Evolutionary conservation across 2,888 invertebrate genomes (phyloP), one percentile per base, ranked within the genome.

Genomic region (Augochlorella aurata): DNA sequence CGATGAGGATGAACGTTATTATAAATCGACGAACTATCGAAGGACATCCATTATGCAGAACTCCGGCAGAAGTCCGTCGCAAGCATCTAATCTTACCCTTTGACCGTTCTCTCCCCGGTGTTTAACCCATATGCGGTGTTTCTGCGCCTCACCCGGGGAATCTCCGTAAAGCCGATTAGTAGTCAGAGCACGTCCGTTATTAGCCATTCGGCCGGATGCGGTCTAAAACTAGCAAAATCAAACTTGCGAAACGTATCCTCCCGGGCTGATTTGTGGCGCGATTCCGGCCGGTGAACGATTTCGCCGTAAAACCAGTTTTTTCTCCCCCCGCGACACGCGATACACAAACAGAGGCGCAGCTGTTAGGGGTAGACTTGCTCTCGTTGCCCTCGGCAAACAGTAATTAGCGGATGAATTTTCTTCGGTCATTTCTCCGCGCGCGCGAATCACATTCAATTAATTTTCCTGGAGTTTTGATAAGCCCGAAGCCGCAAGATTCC

Each of bases 111-210:
- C 77, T n/a, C 47, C 21, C 52, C 50, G 45, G 72, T 79, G 77
- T 85, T 86, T 85, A 85, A 77, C 81, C 70, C 63, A 68, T 82
- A 79, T 73, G 81, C 80, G 78, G 65, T 79, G 74, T 79, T 74
- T 79, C 79, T 66, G 72, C 70, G 80, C 74, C 58, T 82, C 82
- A 71, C 75, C 83, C 63, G 81, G 86, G 86, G 87, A 90, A 90
- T 88, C 86, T 87, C 85, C 75, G 82, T 79, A 85, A 87, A 88
- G 85, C 88, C 90, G 88, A 92, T 93, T 91, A 91, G 90, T 88
- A 92, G 89, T 90, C 91, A 79, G 82, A 85, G 89, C 92, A 92
- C 92, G 92, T 92, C 86, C 90, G 90, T 91, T 93, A 92, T 93
- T 93, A 92, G 90, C 91, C 85, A 90, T 91, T 92, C 90, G 88